Evolutionary conservation across 2,113 vertebrate genomes (phyloP), one percentile per base, ranked within the genome.

Genomic region (Erythrolamprus reginae): DNA sequence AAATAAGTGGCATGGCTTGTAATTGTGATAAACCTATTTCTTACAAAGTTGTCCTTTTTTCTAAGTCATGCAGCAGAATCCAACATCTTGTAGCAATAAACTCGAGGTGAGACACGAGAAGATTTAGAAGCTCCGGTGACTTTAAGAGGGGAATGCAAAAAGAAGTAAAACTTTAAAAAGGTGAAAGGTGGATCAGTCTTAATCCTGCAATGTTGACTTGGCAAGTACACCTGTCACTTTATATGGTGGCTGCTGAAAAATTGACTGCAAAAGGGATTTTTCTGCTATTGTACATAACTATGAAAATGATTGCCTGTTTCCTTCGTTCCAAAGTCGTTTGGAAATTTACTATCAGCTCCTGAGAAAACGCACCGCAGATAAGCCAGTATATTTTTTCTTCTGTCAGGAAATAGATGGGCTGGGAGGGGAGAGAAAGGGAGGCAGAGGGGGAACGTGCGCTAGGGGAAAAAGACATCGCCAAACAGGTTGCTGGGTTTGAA

Each of bases 311-410:
- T 10, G 13, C 87, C 5, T 28, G 53, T 19, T 61, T 28, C 26
- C 19, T n/a, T 5, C 33, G 5, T 52, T 50, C 12, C 61, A 55
- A 90, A 48, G 51, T 89, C 28, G 84, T 89, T 52, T 90, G n/a
- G 82, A 50, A 92, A 89, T 86, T 88, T 86, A 88, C 38, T 42
- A 28, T 38, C 26, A 5, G 56, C 47, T 91, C 88, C 61, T 58
- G 48, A 48, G 91, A 84, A 92, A 89, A 84, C 47, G 51, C 26
- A 9, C 38, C 10, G 38, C 47, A 65, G 47, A 86, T 52, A 19
- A 26, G 12, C 17, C 33, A 17, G 13, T 17, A 23, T 42, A 33
- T 58, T n/a, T 45, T 45, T 28, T 48, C 56, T 38, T 58, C 82
- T 17, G 5, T 13, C 85, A 17, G 28, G 45, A 65, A 52, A 61